Percentiles rank a stretch among this genome's conserved stretches.
These are phyloP conservation scores for Whitmania pigra DNA, from an alignment of 1,140 invertebrate genomes.

Conservation along the genomic window DNA sequence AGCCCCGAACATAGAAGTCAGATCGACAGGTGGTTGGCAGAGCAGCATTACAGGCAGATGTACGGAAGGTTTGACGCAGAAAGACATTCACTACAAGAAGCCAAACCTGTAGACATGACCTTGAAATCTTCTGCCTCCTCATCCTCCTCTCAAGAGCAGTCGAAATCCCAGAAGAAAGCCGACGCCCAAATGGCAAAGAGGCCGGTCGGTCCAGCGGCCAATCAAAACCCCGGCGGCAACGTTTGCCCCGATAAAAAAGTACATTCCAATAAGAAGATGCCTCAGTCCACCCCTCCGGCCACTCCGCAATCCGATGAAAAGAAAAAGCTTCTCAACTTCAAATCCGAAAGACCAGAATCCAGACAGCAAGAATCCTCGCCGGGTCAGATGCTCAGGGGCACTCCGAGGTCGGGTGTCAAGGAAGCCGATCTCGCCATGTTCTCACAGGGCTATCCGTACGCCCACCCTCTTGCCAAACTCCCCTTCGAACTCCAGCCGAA, in stretches of 20 bases:
- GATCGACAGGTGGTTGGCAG: constrained; percentile 10
- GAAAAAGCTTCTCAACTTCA: neutral
- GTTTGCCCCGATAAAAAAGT: too few relatives aligned
- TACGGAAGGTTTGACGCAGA: too few relatives aligned
- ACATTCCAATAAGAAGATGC: neutral
- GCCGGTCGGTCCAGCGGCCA: neutral
- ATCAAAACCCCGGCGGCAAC: too few relatives aligned
- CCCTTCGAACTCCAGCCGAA: too few relatives aligned
- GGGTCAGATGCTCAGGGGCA: constrained; percentile 73
- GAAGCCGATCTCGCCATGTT: too few relatives aligned
- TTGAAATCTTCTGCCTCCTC: neutral
- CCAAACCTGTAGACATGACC: constrained; percentile 5
- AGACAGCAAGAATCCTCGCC: constrained; percentile 33
- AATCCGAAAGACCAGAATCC: neutral
- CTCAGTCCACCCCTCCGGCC: neutral
- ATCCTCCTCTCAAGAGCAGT: neutral
- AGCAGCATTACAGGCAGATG: constrained; percentile 3
- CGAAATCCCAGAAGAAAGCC: neutral
- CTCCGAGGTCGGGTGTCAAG: constrained; percentile 42
- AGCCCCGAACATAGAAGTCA: constrained; percentile 10
- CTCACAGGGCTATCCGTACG: too few relatives aligned
- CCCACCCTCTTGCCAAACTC: too few relatives aligned
- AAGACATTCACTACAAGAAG: neutral
- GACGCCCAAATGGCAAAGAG: neutral
- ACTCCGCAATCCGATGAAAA: neutral